These are phyloP conservation scores for Tetraneura akinire DNA, from an alignment of 1,140 invertebrate genomes.

Conservation along the genomic window DNA sequence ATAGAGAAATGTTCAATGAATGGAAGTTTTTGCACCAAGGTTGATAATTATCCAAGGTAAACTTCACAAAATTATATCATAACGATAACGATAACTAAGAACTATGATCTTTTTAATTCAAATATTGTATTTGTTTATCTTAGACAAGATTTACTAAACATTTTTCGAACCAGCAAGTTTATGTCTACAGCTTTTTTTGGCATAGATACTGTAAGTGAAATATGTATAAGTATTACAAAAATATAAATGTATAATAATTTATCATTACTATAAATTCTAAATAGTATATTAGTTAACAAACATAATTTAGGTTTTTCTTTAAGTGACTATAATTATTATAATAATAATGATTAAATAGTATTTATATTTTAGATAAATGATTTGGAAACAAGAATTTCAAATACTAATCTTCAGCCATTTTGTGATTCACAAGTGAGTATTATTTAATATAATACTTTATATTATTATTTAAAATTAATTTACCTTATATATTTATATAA, in stretches of 20 bases:
- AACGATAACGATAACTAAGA: neutral
- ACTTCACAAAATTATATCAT: neutral
- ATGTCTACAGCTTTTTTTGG: constrained; percentile 35
- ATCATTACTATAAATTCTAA: neutral
- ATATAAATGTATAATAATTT: neutral
- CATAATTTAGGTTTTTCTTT: too few species aligned
- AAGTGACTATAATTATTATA: neutral
- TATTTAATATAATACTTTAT: neutral
- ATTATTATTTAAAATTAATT: neutral
- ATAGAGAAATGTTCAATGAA: constrained; percentile 30
- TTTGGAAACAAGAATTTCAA: constrained; percentile 21
- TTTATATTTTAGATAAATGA: constrained; percentile 33
- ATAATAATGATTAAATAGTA: neutral
- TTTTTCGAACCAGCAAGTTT: constrained; percentile 40
- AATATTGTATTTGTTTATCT: neutral
- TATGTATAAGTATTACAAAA: constrained; percentile 1
- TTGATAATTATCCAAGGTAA: constrained; percentile 45
- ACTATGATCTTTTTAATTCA: neutral
- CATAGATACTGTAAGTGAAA: constrained; percentile 8
- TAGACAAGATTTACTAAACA: constrained; percentile 13
- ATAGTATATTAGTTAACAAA: too few species aligned
- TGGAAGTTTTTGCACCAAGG: constrained; percentile 7
- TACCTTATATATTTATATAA: neutral
- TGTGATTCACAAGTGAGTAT: constrained; percentile 38
- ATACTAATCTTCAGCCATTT: constrained; percentile 8